Conservation (phyloP, 2,888 invertebrate species). For the Oscheius sp. region DNA sequence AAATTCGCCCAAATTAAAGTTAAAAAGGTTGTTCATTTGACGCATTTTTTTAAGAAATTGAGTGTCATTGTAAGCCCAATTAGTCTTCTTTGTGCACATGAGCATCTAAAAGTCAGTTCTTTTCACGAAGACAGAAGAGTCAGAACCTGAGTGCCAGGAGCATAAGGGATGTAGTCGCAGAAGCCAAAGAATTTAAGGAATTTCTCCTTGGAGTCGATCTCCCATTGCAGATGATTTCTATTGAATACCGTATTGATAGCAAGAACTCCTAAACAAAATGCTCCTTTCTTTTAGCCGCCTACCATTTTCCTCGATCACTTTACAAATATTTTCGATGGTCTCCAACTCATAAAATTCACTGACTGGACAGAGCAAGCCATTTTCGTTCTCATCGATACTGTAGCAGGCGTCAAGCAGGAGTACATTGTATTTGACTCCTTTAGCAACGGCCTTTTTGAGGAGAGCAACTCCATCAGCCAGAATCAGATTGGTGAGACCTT, state of each 20-base stretch:
- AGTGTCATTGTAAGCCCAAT: slow-evolving; percentile 35
- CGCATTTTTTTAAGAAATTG: slow-evolving; percentile 30
- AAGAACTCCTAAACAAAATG: neutral
- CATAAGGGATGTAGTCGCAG: neutral
- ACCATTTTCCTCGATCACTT: slow-evolving; percentile 6
- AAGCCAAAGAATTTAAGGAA: neutral
- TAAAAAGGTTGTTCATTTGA: slow-evolving; percentile 39
- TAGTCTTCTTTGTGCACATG: slow-evolving; percentile 36
- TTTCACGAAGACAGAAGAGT: neutral
- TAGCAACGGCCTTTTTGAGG: neutral
- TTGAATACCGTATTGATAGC: slow-evolving; percentile 1
- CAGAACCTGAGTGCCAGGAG: neutral
- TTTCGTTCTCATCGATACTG: slow-evolving; percentile 15
- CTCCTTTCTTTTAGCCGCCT: neutral
- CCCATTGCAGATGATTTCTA: neutral
- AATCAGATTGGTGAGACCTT: slow-evolving; percentile 27
- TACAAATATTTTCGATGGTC: slow-evolving; percentile 15
- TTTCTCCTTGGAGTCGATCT: neutral
- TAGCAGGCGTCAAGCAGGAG: slow-evolving; percentile 43
- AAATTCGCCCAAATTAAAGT: slow-evolving; percentile 34
- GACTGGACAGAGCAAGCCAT: slow-evolving; percentile 35
- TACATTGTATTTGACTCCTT: slow-evolving; percentile 8
- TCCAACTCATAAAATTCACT: slow-evolving; percentile 15
- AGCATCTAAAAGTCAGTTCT: slow-evolving; percentile 35
- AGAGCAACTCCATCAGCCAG: slow-evolving; percentile 28